Evolutionary conservation across 2,888 invertebrate genomes (phyloP).

Genomic region (Temnothorax unifasciatus): DNA sequence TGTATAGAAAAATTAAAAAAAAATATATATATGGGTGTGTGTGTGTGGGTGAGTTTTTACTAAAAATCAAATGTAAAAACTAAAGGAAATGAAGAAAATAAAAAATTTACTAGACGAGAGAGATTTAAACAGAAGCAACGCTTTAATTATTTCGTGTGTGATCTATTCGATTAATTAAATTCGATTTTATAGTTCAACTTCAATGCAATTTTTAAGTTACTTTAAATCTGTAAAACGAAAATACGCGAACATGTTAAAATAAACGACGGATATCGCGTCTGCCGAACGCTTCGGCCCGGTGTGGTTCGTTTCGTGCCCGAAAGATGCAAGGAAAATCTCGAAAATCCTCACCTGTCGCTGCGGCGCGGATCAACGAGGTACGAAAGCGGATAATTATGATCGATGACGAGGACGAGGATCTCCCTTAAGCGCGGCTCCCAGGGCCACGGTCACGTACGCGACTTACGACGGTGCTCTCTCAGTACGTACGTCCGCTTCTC

Average conservation of each 20-base stretch:
- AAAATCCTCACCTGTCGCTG: conserved; percentile 60
- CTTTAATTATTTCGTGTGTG: background rate
- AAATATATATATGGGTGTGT: background rate
- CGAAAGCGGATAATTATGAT: conserved; percentile 82
- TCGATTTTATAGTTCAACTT: background rate
- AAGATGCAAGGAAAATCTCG: conserved; percentile 31
- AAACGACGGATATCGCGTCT: background rate
- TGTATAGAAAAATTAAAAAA: background rate
- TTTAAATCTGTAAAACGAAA: background rate
- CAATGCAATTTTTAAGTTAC: background rate
- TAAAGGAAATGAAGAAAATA: background rate
- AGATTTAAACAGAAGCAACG: background rate
- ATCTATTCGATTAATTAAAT: background rate
- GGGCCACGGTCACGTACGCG: conserved; percentile 79
- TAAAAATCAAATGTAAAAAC: background rate
- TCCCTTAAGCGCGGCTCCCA: conserved; percentile 74
- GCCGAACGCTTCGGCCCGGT: background rate
- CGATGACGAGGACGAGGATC: conserved; percentile 76
- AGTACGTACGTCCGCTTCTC: conserved; percentile 18
- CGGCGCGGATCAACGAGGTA: conserved; percentile 48
- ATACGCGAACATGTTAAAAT: background rate
- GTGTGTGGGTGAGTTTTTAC: background rate
- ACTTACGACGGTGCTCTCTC: conserved; percentile 55
- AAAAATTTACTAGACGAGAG: background rate
- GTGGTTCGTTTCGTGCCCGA: conserved; percentile 12